Base-by-base conservation (phyloP, 2,888 invertebrate genomes). In the Sabatieria punctata region DNA sequence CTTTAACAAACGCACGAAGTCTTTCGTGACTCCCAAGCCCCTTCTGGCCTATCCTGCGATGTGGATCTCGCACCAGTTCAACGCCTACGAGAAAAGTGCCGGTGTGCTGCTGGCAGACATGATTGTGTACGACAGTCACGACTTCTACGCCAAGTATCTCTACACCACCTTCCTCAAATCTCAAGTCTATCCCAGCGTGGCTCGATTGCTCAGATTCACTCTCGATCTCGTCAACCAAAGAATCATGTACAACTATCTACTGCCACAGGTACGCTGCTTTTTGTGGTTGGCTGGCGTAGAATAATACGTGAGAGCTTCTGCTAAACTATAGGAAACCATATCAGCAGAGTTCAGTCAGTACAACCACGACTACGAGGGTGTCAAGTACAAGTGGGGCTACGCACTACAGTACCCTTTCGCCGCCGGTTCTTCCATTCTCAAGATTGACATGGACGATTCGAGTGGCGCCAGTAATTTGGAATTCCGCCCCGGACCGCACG, bases 1-100 rank as follows among this genome's bases (percentile, higher is more conserved):
- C 42, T 62, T 62, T 55, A 55, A 62, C 55, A 62, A 61, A 54
- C 54, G 55, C 39, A 60, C 58, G 4, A 48, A 41, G 30, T 27
- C 26, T 18, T 41, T 49, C 26, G 50, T 54, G 2, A 62, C 60
- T 1, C 52, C 52, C 24, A 58, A 58, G 46, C 60, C 61, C 33
- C 51, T 62, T 23, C 60, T 62, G 54, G 60, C 60, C 4, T 61
- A 60, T 51, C 61, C 60, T 23, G 60, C 60, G 8, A 61, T 60
- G 60, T 64, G 60, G 36, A 57, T 61, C 36, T 59, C 61, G 27
- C 63, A 63, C 47, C 62, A 63, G 46, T 50, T 64, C 47, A 63
- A 63, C 49, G 63, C 62, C 1, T 49, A 27, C 40, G 46, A 49
- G 33, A 11, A 15, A 15, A 22, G 13, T 4, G 13, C 11, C 24